These are phyloP conservation scores for Palythoa heliodiscus DNA, from an alignment of 92 coral and sea anemone genomes.

Conservation along the genomic window DNA sequence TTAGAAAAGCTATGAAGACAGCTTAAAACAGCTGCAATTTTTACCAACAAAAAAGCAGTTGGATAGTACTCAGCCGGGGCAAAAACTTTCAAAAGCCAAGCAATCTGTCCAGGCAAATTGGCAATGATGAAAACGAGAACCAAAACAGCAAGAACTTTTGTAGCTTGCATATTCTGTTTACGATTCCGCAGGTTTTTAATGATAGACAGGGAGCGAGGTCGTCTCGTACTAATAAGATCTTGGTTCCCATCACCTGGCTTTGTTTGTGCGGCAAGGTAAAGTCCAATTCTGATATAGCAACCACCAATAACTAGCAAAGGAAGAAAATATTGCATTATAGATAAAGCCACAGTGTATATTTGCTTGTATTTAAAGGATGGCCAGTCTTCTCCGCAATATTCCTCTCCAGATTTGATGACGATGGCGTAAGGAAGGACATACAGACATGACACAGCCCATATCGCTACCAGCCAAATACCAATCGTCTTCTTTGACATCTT, in stretches of 20 bases:
- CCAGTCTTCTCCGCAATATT: conserved; percentile 33
- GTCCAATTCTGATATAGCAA: conserved; percentile 39
- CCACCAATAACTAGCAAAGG: conserved; percentile 31
- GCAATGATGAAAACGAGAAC: conserved; percentile 25
- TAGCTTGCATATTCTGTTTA: conserved; percentile 34
- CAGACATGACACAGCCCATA: conserved; percentile 25
- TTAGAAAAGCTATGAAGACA: conserved; percentile 39
- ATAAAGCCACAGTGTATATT: conserved; percentile 20
- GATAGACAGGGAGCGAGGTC: conserved; percentile 13
- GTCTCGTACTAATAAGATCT: neutral
- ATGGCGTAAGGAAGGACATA: conserved; percentile 29
- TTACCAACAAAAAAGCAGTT: conserved; percentile 20
- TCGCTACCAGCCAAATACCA: conserved; percentile 11
- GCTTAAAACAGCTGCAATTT: conserved; percentile 22
- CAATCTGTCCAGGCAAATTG: conserved; percentile 36
- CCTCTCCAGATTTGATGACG: conserved; percentile 23
- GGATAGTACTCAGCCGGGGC: neutral
- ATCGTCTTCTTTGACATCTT: conserved; percentile 22
- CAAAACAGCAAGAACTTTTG: conserved; percentile 28
- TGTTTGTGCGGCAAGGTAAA: conserved; percentile 36
- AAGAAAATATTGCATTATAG: conserved; percentile 19
- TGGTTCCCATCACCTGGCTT: conserved; percentile 15
- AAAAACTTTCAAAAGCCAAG: conserved; percentile 21
- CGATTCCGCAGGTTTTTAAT: conserved; percentile 19
- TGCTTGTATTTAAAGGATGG: conserved; percentile 23